Evolutionary conservation across 2,113 vertebrate species (phyloP).

Genomic region (Ciconia stormi): DNA sequence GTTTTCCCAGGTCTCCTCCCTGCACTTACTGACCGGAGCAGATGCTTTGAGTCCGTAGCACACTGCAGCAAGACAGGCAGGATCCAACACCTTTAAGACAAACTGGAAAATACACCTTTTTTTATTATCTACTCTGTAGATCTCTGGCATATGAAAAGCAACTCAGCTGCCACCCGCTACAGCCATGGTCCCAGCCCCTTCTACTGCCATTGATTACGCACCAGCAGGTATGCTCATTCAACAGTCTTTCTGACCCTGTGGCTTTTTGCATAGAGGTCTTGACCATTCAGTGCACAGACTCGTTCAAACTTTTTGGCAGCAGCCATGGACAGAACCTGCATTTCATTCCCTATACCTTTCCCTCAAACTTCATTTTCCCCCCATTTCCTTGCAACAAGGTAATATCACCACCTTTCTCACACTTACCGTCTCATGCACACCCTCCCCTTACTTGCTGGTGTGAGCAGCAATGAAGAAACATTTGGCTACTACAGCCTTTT

Average conservation of each 20-base stretch:
- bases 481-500: background rate
- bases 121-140: background rate
- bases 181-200: background rate
- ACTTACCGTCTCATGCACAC: background rate
- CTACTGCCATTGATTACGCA: rapidly evolving
- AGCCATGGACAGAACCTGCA: background rate
- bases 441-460: too few species aligned
- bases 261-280: background rate
- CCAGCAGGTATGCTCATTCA: background rate
- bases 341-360: background rate
- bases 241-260: background rate
- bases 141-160: background rate
- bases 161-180: background rate
- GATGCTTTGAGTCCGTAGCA: background rate
- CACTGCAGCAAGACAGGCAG: background rate
- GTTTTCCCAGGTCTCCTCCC: background rate
- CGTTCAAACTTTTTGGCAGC: background rate
- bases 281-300: background rate
- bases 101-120: background rate
- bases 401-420: background rate
- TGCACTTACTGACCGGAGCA: background rate
- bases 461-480: background rate
- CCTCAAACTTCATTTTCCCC: background rate
- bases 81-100: background rate
- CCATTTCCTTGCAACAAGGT: background rate